phyloP scores from a whole-genome alignment of 2,888 invertebrate species.

The Eutolmus rufibarbis region DNA sequence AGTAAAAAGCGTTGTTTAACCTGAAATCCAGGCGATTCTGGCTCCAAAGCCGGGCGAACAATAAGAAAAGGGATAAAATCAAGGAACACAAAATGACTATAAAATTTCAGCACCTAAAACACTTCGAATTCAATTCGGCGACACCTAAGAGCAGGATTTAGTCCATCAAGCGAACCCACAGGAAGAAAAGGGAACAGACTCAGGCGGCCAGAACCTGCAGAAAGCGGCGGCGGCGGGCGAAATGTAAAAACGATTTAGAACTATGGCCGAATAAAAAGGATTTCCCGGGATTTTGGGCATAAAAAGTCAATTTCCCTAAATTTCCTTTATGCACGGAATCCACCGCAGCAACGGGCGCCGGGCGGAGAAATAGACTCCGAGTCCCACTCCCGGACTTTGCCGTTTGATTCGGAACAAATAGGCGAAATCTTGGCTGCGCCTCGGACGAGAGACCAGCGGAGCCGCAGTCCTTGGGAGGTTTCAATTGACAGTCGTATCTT shows the following conservation, averaged over 20 bases:
- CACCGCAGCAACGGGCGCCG: neutral
- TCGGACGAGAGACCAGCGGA: neutral
- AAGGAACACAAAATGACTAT: conserved; percentile 39
- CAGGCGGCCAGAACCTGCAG: neutral
- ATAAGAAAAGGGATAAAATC: conserved; percentile 21
- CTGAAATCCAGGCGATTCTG: neutral
- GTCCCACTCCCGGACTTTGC: neutral
- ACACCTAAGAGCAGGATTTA: conserved; percentile 32
- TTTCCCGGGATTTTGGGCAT: conserved; percentile 34
- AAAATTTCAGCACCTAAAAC: conserved; percentile 35
- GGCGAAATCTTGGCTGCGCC: conserved; percentile 20
- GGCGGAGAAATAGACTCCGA: neutral
- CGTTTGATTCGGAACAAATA: conserved; percentile 35
- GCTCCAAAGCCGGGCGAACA: neutral
- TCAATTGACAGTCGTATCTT: conserved; percentile 34
- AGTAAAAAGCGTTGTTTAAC: neutral
- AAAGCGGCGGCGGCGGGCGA: neutral
- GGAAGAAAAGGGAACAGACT: neutral
- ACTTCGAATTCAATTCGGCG: conserved; percentile 37
- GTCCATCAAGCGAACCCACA: conserved; percentile 33
- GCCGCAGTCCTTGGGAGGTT: neutral
- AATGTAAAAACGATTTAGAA: conserved; percentile 30
- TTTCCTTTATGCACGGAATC: conserved; percentile 35
- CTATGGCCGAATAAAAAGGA: conserved; percentile 38
- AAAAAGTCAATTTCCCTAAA: conserved; percentile 38